Evolutionary conservation across 2,113 vertebrate genomes (phyloP).

Genomic region (Pimephales promelas): DNA sequence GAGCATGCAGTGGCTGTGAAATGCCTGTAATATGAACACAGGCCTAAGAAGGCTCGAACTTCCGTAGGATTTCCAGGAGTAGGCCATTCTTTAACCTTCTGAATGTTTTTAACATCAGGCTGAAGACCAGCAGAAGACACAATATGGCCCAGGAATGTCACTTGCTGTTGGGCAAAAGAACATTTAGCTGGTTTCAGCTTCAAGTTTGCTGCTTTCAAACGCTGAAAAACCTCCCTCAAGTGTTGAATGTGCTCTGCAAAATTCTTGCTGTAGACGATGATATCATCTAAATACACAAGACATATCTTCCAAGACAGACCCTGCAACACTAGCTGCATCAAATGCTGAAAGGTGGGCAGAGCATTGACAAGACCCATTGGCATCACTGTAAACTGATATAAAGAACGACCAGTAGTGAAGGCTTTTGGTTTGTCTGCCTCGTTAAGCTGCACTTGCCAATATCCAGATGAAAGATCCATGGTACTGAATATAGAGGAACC

Average conservation of each 20-base stretch:
- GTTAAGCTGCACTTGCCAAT: slow-evolving; percentile 16
- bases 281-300: slow-evolving; percentile 32
- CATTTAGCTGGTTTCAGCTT: slow-evolving; percentile 46
- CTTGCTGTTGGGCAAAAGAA: not conserved
- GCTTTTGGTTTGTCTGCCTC: slow-evolving; percentile 20
- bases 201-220: slow-evolving; percentile 1
- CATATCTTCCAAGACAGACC: too few relatives aligned
- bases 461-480: not conserved
- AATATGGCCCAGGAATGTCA: slow-evolving; percentile 2
- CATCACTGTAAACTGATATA: slow-evolving; percentile 29
- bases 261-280: slow-evolving; percentile 33
- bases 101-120: not conserved
- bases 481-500: not conserved
- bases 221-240: slow-evolving; percentile 38
- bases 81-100: slow-evolving; percentile 23
- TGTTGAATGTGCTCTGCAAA: slow-evolving; percentile 44
- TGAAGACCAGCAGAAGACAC: not conserved
- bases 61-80: not conserved
- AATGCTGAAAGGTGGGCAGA: not conserved
- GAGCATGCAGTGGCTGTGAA: slow-evolving; percentile 6
- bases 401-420: slow-evolving; percentile 34
- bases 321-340: slow-evolving; percentile 31
- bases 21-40: slow-evolving; percentile 5
- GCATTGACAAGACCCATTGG: slow-evolving; percentile 50
- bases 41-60: not conserved